phyloP scores from a whole-genome alignment of 64 coral and sea anemone species.

The Montipora cactus region DNA sequence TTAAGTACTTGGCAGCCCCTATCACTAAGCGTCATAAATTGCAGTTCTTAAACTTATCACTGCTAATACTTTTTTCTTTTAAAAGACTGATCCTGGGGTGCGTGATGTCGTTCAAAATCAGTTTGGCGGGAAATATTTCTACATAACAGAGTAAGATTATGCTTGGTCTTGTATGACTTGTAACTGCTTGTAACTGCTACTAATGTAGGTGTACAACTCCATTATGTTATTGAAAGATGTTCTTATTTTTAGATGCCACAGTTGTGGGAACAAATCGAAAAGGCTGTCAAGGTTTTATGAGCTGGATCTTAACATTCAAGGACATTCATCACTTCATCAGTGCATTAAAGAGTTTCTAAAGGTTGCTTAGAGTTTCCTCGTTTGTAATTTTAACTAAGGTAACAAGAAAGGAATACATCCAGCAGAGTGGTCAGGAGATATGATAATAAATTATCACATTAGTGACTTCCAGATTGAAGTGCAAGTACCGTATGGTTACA shows the following conservation, averaged over 20 bases:
- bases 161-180: neutral
- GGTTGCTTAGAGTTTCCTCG: slow-evolving; percentile 25
- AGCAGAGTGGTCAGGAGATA: no score
- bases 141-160: slow-evolving; percentile 87
- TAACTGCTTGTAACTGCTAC: neutral
- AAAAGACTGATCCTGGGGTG: slow-evolving; percentile 82
- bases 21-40: no score
- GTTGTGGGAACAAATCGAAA: slow-evolving; percentile 89
- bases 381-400: neutral
- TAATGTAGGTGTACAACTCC: neutral
- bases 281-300: slow-evolving; percentile 92
- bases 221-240: neutral
- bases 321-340: slow-evolving; percentile 83
- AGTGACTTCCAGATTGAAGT: no score
- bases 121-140: slow-evolving; percentile 93
- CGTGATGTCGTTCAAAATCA: slow-evolving; percentile 89
- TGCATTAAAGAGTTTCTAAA: slow-evolving; percentile 99
- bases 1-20: no score
- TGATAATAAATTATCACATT: no score
- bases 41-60: no score
- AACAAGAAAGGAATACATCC: no score
- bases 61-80: neutral
- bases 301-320: slow-evolving; percentile 96
- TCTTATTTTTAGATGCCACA: slow-evolving; percentile 75
- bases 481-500: no score